Percentiles rank a stretch among this genome's conserved stretches.
Evolutionary conservation across 2,888 invertebrate species (phyloP).

Genomic region (Patella ulyssiponensis): DNA sequence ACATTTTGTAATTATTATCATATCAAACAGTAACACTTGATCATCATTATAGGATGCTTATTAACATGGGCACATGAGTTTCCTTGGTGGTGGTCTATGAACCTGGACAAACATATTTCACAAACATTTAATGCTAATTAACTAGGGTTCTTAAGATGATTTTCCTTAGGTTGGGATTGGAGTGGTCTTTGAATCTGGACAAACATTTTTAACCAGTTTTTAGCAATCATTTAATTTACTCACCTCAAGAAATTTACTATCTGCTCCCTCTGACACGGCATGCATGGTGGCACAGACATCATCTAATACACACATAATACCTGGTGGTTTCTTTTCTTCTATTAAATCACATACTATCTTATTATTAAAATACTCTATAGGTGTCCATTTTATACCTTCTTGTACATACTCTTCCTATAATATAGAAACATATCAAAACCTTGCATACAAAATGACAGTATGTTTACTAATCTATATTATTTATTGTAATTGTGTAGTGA

Average conservation of each 20-base stretch:
- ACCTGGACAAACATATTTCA: too few species aligned
- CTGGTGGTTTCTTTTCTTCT: constrained; percentile 77
- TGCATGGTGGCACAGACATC: constrained; percentile 82
- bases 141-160: too few species aligned
- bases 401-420: constrained; percentile 79
- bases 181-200: too few species aligned
- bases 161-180: too few species aligned
- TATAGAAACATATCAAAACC: neutral
- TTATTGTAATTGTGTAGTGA: too few species aligned
- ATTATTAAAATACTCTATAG: constrained; percentile 82
- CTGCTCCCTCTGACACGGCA: constrained; percentile 79
- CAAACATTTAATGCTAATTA: too few species aligned
- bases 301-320: constrained; percentile 79
- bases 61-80: too few species aligned
- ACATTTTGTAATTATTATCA: neutral
- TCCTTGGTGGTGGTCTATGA: too few species aligned
- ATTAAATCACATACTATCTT: constrained; percentile 81
- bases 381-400: constrained; percentile 80
- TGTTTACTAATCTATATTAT: too few species aligned
- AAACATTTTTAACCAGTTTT: too few species aligned
- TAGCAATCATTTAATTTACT: neutral
- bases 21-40: neutral
- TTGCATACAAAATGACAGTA: constrained; percentile 17
- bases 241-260: constrained; percentile 75
- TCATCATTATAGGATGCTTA: neutral